Conservation (phyloP, 2,888 invertebrate genomes). For the Aporophyla nigra region DNA sequence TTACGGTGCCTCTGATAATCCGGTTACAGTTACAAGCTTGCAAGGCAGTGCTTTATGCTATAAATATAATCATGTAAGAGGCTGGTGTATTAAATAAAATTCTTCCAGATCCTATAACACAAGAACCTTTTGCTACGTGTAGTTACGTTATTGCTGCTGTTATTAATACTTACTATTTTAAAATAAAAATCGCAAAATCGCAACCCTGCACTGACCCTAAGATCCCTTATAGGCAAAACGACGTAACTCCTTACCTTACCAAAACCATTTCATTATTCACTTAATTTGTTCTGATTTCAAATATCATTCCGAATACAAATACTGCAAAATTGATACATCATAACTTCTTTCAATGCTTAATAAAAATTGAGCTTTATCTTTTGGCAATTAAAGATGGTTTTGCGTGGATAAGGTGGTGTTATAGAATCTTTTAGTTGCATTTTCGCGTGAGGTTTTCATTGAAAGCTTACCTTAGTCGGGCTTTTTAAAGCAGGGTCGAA, state of each 20-base stretch:
- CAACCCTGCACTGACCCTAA: neutral
- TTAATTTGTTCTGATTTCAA: slow-evolving; percentile 47
- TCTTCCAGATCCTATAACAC: neutral
- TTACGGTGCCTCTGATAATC: too few species aligned
- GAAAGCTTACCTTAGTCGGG: slow-evolving; percentile 63
- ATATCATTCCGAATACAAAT: slow-evolving; percentile 49
- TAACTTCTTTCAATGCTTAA: neutral
- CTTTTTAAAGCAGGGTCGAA: slow-evolving; percentile 65
- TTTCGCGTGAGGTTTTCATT: slow-evolving; percentile 68
- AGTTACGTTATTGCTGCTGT: too few species aligned
- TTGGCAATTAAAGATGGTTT: accelerated
- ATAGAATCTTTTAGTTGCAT: slow-evolving; percentile 11
- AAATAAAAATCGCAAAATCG: slow-evolving; percentile 9
- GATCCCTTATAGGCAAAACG: neutral
- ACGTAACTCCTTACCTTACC: neutral
- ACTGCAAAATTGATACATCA: neutral
- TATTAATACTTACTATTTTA: neutral
- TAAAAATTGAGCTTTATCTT: neutral
- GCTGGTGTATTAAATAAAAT: neutral
- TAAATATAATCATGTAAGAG: neutral
- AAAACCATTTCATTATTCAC: slow-evolving; percentile 45
- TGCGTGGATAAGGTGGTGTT: accelerated
- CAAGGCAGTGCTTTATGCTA: too few species aligned
- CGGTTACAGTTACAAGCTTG: too few species aligned
- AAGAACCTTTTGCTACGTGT: neutral